Conservation (phyloP, 2,888 invertebrate species). For the Apotomis capreana region DNA sequence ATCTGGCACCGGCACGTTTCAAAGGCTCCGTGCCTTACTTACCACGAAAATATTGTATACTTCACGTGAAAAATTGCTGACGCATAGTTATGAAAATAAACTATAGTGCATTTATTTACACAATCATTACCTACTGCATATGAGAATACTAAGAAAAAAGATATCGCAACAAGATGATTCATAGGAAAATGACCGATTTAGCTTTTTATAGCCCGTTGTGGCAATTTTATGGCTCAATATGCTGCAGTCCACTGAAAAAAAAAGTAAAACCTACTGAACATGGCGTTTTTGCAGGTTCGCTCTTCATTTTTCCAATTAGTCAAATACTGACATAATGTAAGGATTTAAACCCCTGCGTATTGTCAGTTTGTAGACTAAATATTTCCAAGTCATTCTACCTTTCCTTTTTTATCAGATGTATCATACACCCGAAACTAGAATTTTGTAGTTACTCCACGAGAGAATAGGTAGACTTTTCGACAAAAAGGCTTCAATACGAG, state of each 20-base stretch:
- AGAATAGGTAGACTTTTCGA: background rate
- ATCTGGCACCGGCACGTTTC: too few relatives aligned
- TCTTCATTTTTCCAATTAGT: background rate
- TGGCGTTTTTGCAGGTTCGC: background rate
- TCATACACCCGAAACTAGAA: too few relatives aligned
- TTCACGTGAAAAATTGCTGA: too few relatives aligned
- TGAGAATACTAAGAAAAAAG: background rate
- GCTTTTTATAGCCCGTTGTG: slow-evolving; percentile 22
- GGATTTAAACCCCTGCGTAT: too few relatives aligned
- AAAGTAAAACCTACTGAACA: background rate
- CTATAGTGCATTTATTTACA: too few relatives aligned
- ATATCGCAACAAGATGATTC: slow-evolving; percentile 22
- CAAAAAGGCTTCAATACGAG: background rate
- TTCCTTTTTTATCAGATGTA: background rate
- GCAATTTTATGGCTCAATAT: slow-evolving; percentile 45
- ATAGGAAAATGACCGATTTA: slow-evolving; percentile 24
- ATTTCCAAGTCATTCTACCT: background rate
- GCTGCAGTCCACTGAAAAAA: slow-evolving; percentile 21
- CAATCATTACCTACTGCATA: background rate
- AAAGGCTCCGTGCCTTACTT: too few relatives aligned
- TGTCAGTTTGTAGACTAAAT: too few relatives aligned
- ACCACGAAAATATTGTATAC: too few relatives aligned
- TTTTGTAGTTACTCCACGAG: too few relatives aligned
- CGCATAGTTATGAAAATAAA: too few relatives aligned
- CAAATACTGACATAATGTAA: too few relatives aligned